Percentiles rank a stretch among this genome's conserved stretches.
phyloP scores from a whole-genome alignment of 2,888 invertebrate species.

The Physocephala rufipes region DNA sequence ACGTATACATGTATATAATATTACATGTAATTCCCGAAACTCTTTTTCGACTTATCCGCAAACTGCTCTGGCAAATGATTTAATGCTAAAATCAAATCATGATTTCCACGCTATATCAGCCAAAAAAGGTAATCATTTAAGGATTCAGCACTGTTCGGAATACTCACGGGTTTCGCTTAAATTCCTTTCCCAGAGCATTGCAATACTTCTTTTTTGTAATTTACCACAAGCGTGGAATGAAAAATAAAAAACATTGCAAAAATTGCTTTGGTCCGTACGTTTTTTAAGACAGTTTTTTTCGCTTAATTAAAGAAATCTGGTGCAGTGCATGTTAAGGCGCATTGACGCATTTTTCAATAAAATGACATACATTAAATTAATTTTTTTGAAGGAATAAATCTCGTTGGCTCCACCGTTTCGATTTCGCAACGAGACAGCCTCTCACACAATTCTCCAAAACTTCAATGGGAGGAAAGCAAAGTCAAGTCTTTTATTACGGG shows the following conservation, averaged over 20 bases:
- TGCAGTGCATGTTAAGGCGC: conserved; percentile 15
- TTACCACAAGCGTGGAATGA: conserved; percentile 19
- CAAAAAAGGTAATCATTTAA: not conserved
- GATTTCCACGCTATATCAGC: not conserved
- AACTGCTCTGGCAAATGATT: too few species aligned
- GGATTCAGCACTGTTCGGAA: not conserved
- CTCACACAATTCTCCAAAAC: too few species aligned
- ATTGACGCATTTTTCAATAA: conserved; percentile 6
- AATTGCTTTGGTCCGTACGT: not conserved
- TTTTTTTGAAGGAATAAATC: not conserved
- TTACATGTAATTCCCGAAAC: too few species aligned
- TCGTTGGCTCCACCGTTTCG: not conserved
- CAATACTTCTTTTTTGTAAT: conserved; percentile 10
- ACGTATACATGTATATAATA: too few species aligned
- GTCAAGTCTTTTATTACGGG: too few species aligned
- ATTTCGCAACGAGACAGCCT: too few species aligned
- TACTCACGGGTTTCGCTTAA: conserved; percentile 11
- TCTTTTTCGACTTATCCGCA: too few species aligned
- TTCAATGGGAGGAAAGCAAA: too few species aligned
- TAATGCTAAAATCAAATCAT: not conserved
- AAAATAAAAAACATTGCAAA: conserved; percentile 16
- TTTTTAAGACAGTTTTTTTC: not conserved
- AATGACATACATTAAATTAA: conserved; percentile 16
- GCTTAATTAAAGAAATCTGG: conserved; percentile 16
- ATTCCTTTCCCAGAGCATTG: conserved; percentile 17